Evolutionary conservation across 2,113 vertebrate species (phyloP).

Genomic region (Struthidea cinerea): DNA sequence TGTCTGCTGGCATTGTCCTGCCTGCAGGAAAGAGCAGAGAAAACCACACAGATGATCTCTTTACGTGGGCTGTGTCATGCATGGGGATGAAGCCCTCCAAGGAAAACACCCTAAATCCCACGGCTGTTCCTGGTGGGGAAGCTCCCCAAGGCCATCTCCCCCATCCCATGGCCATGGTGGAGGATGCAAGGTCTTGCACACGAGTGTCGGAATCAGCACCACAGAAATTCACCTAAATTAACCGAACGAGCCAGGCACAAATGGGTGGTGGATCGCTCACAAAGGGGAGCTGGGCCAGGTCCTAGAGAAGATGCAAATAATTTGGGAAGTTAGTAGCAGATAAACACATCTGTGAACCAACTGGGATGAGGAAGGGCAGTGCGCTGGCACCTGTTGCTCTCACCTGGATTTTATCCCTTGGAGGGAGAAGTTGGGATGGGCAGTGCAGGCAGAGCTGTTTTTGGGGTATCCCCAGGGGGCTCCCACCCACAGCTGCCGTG

Average conservation of each 20-base stretch:
- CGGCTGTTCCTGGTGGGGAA: rapidly evolving
- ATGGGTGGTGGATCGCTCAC: rapidly evolving
- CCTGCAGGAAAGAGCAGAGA: background rate
- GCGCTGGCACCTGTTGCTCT: rapidly evolving
- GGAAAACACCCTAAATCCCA: background rate
- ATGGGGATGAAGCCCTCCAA: rapidly evolving
- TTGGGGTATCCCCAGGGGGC: background rate
- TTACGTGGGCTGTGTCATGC: rapidly evolving
- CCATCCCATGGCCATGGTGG: rapidly evolving
- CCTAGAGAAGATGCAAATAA: background rate
- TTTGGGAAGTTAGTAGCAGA: background rate
- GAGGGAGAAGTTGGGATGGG: background rate
- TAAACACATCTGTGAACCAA: background rate
- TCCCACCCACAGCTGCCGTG: background rate
- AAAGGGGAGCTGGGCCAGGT: background rate
- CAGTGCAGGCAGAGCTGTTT: background rate
- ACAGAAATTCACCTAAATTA: background rate
- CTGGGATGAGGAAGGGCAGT: background rate
- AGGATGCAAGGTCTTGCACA: background rate
- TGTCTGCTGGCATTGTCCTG: background rate
- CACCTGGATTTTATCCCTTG: background rate
- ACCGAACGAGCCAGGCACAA: background rate
- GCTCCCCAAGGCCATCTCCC: background rate
- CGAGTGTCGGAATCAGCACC: rapidly evolving
- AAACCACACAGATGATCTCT: background rate